These are phyloP conservation scores for Operophtera brumata DNA, from an alignment of 2,888 invertebrate species.

Conservation along the genomic window DNA sequence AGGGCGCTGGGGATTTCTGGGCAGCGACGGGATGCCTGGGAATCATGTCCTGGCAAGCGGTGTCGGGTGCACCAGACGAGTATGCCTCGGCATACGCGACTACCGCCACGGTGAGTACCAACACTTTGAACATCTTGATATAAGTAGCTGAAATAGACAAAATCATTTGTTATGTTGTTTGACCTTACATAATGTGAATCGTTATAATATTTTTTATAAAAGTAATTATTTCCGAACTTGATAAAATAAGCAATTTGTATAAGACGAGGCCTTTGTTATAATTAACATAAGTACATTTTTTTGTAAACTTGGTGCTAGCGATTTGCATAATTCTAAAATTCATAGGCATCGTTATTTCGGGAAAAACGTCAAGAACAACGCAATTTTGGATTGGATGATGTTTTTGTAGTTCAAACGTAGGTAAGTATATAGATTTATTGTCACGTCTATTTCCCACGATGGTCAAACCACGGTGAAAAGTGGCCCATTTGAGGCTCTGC, in stretches of 20 bases:
- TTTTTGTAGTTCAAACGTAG: background rate
- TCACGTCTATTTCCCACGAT: no score
- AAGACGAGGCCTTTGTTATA: background rate
- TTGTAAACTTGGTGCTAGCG: background rate
- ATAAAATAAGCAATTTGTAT: no score
- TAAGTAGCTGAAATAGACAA: slow-evolving; percentile 3
- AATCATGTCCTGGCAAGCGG: slow-evolving; percentile 83
- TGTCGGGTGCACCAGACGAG: slow-evolving; percentile 83
- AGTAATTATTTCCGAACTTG: no score
- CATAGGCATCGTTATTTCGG: background rate
- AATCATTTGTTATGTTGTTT: background rate
- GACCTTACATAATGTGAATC: background rate
- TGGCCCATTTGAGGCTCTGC: no score
- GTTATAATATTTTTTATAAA: no score
- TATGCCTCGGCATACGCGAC: slow-evolving; percentile 68
- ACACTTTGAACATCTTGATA: slow-evolving; percentile 52
- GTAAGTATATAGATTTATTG: no score
- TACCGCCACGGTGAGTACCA: slow-evolving; percentile 48
- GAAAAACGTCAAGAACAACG: background rate
- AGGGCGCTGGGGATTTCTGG: slow-evolving; percentile 81
- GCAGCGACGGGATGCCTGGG: slow-evolving; percentile 84
- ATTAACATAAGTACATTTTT: background rate
- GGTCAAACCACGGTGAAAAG: no score
- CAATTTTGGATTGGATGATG: background rate
- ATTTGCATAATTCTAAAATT: background rate